Evolutionary conservation across 2,113 vertebrate species (phyloP), one percentile per base, ranked within the genome.

Genomic region (Caretta caretta): DNA sequence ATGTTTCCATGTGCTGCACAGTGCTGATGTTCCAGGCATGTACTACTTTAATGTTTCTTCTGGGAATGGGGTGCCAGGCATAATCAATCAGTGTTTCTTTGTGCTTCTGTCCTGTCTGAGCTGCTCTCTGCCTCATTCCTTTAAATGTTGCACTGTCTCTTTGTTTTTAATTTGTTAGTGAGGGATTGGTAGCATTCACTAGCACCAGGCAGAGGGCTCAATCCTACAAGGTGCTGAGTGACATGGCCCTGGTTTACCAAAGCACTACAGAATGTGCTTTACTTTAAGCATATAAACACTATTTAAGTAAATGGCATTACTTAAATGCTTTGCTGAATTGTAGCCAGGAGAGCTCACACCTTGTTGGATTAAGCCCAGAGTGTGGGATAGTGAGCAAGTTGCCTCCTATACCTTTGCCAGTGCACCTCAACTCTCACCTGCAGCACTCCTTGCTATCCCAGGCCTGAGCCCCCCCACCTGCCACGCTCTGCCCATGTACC

Each of bases 21-120:
- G 78, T 85, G 92, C 94, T 94, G 54, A 85, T 1, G 12, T 94
- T 94, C 95, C 94, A 93, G 90, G 90, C 94, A 95, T 38, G 3
- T 90, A 69, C 29, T 94, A 87, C 72, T 20, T 94, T 86, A 93
- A 35, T 83, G 89, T 94, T 92, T 51, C 3, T 29, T 48, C 25
- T 11, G 90, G 86, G 42, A 83, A 65, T 80, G 46, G 53, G 86
- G 78, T 90, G 84, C 91, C 92, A 88, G 94, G 95, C 93, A 75
- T 86, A 90, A 96, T 97, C 92, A 86, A 27, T 95, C 85, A 90
- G 46, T 6, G 27, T 53, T 0, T 0, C 89, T 78, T 78, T 49
- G 72, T 20, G 59, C 49, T 94, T 62, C 88, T 84, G 83, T 93
- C 90, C 72, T 16, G 51, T 91, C 1, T 0, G 84, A 76, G 62